Percentiles rank a stretch among this genome's conserved stretches.
Evolutionary conservation across 2,888 invertebrate species (phyloP).

Genomic region (Synanthedon myopaeformis): DNA sequence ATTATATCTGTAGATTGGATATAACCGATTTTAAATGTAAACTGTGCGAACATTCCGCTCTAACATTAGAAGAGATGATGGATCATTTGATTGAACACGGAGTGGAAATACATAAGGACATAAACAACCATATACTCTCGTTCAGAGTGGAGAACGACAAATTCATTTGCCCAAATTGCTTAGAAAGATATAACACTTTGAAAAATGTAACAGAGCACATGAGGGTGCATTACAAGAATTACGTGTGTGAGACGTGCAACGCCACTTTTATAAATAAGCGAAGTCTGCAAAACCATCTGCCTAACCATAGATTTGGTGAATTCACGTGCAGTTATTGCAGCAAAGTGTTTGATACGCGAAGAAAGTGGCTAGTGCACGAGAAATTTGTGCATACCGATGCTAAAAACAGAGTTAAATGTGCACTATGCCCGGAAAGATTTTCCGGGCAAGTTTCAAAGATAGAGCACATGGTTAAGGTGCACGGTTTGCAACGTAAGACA

Average conservation of each 20-base stretch:
- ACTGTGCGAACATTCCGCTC: conserved; percentile 23
- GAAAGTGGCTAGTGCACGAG: conserved; percentile 12
- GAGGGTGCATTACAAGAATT: conserved; percentile 2
- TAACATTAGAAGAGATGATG: conserved; percentile 28
- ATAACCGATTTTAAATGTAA: conserved; percentile 34
- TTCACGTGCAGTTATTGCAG: conserved; percentile 20
- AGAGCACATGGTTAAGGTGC: conserved; percentile 13
- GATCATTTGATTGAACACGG: conserved; percentile 37
- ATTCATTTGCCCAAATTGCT: conserved; percentile 26
- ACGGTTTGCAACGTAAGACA: conserved; percentile 7
- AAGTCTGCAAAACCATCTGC: conserved; percentile 6
- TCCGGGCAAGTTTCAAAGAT: conserved; percentile 12
- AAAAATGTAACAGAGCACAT: conserved; percentile 6
- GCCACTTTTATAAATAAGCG: conserved; percentile 9
- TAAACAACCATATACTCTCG: conserved; percentile 42
- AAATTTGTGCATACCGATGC: conserved; percentile 9
- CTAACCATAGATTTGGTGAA: conserved; percentile 11
- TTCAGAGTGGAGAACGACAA: conserved; percentile 20
- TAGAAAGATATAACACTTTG: conserved; percentile 14
- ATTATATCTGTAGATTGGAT: conserved; percentile 40
- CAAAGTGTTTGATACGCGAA: conserved; percentile 7
- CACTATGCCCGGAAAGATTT: conserved; percentile 16
- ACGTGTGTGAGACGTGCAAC: conserved; percentile 11
- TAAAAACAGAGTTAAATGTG: conserved; percentile 11
- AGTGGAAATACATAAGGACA: conserved; percentile 31